These are phyloP conservation scores for Drosophila mettleri DNA, from an alignment of 2,888 invertebrate species.

Conservation along the genomic window DNA sequence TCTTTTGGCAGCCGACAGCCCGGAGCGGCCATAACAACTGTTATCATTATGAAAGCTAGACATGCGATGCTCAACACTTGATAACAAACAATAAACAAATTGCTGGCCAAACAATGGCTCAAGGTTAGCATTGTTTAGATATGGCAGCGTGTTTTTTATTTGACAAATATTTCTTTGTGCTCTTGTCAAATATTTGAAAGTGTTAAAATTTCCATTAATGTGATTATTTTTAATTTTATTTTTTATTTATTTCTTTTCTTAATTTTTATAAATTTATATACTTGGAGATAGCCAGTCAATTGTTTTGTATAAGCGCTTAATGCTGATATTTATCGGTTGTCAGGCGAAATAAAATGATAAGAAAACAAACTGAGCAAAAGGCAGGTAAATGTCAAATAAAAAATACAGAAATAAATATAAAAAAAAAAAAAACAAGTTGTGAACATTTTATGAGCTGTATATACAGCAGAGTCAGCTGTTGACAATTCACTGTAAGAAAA, in stretches of 20 bases:
- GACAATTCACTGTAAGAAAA: conserved; percentile 46
- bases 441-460: conserved; percentile 20
- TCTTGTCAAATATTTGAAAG: not conserved
- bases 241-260: too few relatives aligned
- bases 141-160: not conserved
- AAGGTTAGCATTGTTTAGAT: conserved; percentile 28
- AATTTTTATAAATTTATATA: too few relatives aligned
- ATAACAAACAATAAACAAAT: conserved; percentile 44
- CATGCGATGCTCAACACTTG: conserved; percentile 30
- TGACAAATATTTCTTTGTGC: not conserved
- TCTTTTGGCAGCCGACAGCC: conserved; percentile 31
- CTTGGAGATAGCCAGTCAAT: conserved; percentile 21
- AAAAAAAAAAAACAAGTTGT: conserved; percentile 13
- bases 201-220: not conserved
- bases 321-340: conserved; percentile 7
- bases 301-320: conserved; percentile 14
- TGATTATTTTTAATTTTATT: too few relatives aligned
- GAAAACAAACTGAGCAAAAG: conserved; percentile 28
- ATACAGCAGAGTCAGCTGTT: conserved; percentile 36
- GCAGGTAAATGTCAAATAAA: conserved; percentile 8
- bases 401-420: conserved; percentile 17
- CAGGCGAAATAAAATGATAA: conserved; percentile 39
- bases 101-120: conserved; percentile 30
- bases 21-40: conserved; percentile 8
- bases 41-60: conserved; percentile 30